A percentile compares a stretch with the other conserved stretches of the same genome.
Evolutionary conservation across 2,113 vertebrate species (phyloP).

Genomic region (Tangachromis dhanisi): DNA sequence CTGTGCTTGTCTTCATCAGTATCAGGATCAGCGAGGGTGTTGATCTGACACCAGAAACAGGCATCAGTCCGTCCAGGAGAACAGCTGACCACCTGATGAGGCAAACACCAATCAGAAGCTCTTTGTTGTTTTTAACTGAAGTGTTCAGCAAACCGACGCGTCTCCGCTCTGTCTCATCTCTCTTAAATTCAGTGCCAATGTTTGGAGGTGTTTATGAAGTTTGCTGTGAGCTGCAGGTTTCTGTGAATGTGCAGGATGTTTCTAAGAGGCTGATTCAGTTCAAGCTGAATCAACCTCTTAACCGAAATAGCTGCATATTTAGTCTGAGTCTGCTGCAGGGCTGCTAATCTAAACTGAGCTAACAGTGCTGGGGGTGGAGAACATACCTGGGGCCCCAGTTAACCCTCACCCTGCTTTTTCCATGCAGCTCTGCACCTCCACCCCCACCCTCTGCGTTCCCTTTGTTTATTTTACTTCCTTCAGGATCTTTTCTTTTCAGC

Average conservation of each 20-base stretch:
- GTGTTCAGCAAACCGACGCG: neutral
- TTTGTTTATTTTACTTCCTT: constrained; percentile 25
- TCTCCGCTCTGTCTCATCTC: neutral
- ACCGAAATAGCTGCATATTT: constrained; percentile 19
- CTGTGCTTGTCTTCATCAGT: rapidly evolving
- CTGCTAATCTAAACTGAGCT: constrained; percentile 10
- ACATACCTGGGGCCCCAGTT: constrained; percentile 21
- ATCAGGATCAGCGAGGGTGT: rapidly evolving
- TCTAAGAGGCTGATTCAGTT: neutral
- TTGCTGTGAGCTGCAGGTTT: neutral
- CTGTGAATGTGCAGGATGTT: neutral
- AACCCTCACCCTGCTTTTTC: constrained; percentile 23
- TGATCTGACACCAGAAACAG: neutral
- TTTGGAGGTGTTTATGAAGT: neutral
- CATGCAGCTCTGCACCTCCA: neutral
- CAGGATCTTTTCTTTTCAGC: neutral
- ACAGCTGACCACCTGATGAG: neutral
- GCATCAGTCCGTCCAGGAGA: neutral
- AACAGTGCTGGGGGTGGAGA: neutral
- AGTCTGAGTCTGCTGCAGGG: constrained; percentile 21
- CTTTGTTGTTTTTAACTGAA: neutral
- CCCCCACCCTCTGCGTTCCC: neutral
- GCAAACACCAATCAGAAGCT: neutral
- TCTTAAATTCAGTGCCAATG: neutral
- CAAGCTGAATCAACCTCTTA: neutral